Evolutionary conservation across 2,113 vertebrate species (phyloP), one percentile per base, ranked within the genome.

Genomic region (Crocuta crocuta): DNA sequence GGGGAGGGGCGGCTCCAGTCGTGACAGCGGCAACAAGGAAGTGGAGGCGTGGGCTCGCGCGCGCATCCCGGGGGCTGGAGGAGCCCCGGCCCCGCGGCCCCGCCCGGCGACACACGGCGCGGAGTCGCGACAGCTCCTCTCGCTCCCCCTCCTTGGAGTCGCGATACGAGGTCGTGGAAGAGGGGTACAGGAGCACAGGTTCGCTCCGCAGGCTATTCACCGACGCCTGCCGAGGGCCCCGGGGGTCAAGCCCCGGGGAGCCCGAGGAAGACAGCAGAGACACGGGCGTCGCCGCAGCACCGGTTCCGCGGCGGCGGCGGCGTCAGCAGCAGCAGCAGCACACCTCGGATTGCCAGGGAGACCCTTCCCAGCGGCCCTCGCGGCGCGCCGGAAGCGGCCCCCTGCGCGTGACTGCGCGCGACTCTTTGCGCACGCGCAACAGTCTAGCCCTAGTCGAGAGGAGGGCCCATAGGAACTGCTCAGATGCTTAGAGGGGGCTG

Each of bases 341-440:
- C 97, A 94, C 76, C 94, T 50, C 55, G 0, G 35, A 96, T 96
- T 96, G 95, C 97, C 94, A 81, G 97, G 97, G 92, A 98, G 96
- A 98, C 87, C 92, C 58, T 94, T 98, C 97, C 97, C 98, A 71
- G 97, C 97, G 43, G 94, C 97, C 98, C 81, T 94, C 92, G 97
- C 98, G 98, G 90, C 87, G 58, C 97, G 55, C 98, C 97, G 98
- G 98, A 98, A 98, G 95, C 85, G 73, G 71, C 96, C n/a, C 2
- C 80, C 31, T 45, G 82, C 96, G 87, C 97, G 97, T 95, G 97
- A 96, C 91, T 58, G 78, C 94, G 84, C 33, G 66, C 35, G 21
- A 53, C 53, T 33, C n/a, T 45, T 23, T 28, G 92, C 98, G 97
- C 97, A 98, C 16, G 97, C 96, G 97, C 97, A 90, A 12, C 10